A percentile compares a stretch with the other conserved stretches of the same genome.
Evolutionary conservation across 2,888 invertebrate genomes (phyloP).

Genomic region (Caradrina clavipalpis): DNA sequence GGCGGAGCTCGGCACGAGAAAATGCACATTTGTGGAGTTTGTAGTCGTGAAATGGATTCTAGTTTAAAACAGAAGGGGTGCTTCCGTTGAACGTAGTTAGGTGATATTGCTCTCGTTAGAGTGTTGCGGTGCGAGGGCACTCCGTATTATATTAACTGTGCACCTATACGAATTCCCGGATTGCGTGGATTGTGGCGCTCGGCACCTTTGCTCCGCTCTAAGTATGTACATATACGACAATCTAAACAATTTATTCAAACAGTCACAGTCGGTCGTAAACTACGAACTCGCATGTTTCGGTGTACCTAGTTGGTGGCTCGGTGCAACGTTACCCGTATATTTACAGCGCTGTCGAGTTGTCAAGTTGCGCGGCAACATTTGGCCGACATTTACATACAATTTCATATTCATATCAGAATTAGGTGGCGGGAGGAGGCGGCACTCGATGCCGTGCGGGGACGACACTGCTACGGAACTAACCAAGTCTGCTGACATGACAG

Average conservation of each 20-base stretch:
- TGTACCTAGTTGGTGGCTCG: slow-evolving; percentile 79
- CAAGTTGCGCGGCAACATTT: slow-evolving; percentile 84
- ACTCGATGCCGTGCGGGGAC: slow-evolving; percentile 68
- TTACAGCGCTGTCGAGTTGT: slow-evolving; percentile 85
- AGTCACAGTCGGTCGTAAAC: slow-evolving; percentile 76
- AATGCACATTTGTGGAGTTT: slow-evolving; percentile 86
- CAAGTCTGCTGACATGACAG: slow-evolving; percentile 63
- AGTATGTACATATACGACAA: slow-evolving; percentile 74
- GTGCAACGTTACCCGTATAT: slow-evolving; percentile 83
- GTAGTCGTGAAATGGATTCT: slow-evolving; percentile 86
- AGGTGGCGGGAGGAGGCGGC: slow-evolving; percentile 75
- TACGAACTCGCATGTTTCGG: slow-evolving; percentile 83
- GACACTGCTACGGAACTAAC: slow-evolving; percentile 68
- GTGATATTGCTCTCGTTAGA: slow-evolving; percentile 86
- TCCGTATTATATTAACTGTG: slow-evolving; percentile 71
- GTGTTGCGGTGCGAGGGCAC: slow-evolving; percentile 75
- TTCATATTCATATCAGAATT: slow-evolving; percentile 89
- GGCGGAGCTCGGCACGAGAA: slow-evolving; percentile 78
- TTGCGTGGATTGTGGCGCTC: slow-evolving; percentile 59
- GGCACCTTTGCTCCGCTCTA: slow-evolving; percentile 68
- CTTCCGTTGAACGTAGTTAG: slow-evolving; percentile 83
- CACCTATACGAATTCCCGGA: slow-evolving; percentile 52
- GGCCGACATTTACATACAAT: slow-evolving; percentile 87
- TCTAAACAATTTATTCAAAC: slow-evolving; percentile 85
- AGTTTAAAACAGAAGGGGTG: slow-evolving; percentile 87